Conservation (phyloP, 1,140 invertebrate genomes). For the Pomacea maculata region DNA sequence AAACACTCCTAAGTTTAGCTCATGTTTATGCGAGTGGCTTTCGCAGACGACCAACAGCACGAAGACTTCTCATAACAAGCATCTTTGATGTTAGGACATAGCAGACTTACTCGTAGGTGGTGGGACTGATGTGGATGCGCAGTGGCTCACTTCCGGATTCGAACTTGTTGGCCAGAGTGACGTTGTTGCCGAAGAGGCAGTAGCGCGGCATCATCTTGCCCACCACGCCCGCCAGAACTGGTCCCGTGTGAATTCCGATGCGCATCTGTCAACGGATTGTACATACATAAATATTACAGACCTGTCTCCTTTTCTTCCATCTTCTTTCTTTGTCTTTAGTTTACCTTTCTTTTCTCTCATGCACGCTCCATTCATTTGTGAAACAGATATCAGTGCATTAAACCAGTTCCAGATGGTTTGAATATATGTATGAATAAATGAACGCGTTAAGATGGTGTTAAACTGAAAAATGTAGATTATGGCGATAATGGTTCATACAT, state of each 20-base stretch:
- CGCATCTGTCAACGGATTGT: slow-evolving; percentile 79
- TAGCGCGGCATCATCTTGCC: slow-evolving; percentile 63
- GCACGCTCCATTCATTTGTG: neutral
- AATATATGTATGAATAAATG: no score
- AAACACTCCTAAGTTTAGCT: no score
- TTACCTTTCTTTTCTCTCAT: neutral
- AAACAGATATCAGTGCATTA: neutral
- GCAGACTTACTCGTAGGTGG: slow-evolving; percentile 83
- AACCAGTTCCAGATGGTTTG: no score
- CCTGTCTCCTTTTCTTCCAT: neutral
- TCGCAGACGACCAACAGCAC: no score
- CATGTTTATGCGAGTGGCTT: no score
- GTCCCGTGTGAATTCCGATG: slow-evolving; percentile 81
- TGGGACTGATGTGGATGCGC: slow-evolving; percentile 90
- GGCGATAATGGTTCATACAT: no score
- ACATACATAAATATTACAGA: neutral
- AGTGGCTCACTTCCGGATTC: slow-evolving; percentile 91
- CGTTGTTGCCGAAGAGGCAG: slow-evolving; percentile 73
- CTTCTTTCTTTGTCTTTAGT: neutral
- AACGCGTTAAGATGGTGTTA: no score
- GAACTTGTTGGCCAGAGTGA: slow-evolving; percentile 93
- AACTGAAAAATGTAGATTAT: no score
- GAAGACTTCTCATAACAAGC: no score
- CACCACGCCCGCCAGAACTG: slow-evolving; percentile 62
- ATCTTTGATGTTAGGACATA: no score